Base-by-base conservation (phyloP, 2,797 vertebrate genomes). In the Ctenochaetus hawaiiensis region DNA sequence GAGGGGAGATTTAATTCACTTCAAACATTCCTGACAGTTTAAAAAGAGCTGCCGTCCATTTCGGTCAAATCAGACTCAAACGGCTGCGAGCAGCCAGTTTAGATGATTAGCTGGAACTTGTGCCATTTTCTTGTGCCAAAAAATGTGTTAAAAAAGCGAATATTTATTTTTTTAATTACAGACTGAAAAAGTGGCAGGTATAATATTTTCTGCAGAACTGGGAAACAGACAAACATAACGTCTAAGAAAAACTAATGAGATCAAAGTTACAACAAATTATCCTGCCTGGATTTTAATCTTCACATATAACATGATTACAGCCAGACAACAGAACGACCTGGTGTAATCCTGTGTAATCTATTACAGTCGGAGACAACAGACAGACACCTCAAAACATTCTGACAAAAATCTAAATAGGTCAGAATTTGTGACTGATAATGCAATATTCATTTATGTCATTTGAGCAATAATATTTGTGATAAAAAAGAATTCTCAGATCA, bases 211-310 rank as follows among this genome's bases (percentile, higher is more conserved):
- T 45, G 9, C n/a, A 49, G 39, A 54, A 34, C 14, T 34, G 6
- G 0, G 39, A 56, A n/a, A 20, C 37, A 8, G 14, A 5, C 13
- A 34, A 34, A 18, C 0, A 7, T 44, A 11, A 44, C 62, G 23
- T 41, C 37, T 3, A 23, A 52, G 56, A 60, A 51, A 71, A 62
- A 65, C 52, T 57, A 14, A 47, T 1, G 51, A 72, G 49, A 41
- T 47, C 41, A 63, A 48, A 56, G 39, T 44, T 20, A 44, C 2
- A 30, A 48, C 54, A 17, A 59, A 34, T 20, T 30, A 22, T 30
- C 8, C 11, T 45, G 16, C 22, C 30, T 16, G 10, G 26, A 47
- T 67, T 56, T 11, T n/a, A 34, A 57, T 69, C 14, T 59, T 26
- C 12, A 39, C n/a, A 2, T 4, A 23, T 14, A 14, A 39, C 6